Base-by-base conservation (phyloP, 2,113 vertebrate species). In the Rhabdomys dilectus region DNA sequence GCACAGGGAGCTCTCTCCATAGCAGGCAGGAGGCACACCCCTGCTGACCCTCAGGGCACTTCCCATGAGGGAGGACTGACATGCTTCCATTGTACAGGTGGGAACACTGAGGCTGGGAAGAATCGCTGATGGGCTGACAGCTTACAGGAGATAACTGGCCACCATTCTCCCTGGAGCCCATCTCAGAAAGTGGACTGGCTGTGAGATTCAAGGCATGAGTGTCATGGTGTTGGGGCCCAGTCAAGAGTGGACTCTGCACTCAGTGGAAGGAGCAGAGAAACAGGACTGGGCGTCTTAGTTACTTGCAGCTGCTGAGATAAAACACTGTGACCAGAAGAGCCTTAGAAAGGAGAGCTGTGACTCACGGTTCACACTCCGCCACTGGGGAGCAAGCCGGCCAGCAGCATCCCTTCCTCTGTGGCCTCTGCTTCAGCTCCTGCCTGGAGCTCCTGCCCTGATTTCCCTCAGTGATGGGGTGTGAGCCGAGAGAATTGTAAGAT, bases 371-470 rank as follows among this genome's bases (percentile, higher is more conserved):
- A 34, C 51, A 56, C 19, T 16, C n/a, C 24, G 10, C 17, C 15
- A 42, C n/a, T 1, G n/a, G 17, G 58, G 56, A 62, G 26, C 81
- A 42, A 9, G 24, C 13, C 81, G 11, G 56, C 15, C 29, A 62
- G n/a, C 15, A 62, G 56, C 15, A 2, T 56, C 15, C 11, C 0
- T 4, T n/a, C 34, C 53, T 58, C 22, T 0, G 6, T 3, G 0
- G 5, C 34, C 80, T 82, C 80, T 82, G 80, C 58, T 17, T 62
- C n/a, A 19, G 81, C 24, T 84, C n/a, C 81, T 29, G 81, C 34
- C 2, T n/a, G 29, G 26, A 26, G 42, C 24, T 31, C 42, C 42
- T 80, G 77, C 48, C 48, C 51, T 82, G 78, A n/a, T 36, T 58
- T 39, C 36, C 58, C 81, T 60, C 56, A 62, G n/a, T 10, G 58